These are phyloP conservation scores for Nasonia vitripennis DNA, from an alignment of 1,140 invertebrate genomes.

Conservation along the genomic window DNA sequence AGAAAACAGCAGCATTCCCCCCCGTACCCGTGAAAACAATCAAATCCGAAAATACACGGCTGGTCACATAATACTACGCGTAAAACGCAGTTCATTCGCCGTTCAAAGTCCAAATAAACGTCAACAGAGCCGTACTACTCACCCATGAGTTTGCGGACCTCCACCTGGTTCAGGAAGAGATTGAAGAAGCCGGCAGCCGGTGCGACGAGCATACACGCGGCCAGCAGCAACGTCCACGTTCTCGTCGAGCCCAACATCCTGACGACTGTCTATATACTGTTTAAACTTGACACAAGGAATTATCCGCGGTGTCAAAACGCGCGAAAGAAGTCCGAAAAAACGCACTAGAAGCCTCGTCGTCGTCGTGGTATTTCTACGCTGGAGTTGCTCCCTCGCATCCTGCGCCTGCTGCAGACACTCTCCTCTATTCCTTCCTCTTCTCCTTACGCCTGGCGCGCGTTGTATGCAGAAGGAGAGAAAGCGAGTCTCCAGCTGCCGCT, in stretches of 20 bases:
- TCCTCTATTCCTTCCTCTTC: conserved; percentile 14
- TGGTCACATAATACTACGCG: too few species aligned
- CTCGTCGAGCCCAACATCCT: conserved; percentile 40
- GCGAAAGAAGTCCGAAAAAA: background rate
- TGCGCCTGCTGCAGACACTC: background rate
- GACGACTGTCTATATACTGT: background rate
- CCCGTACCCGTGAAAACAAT: background rate
- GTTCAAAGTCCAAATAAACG: background rate
- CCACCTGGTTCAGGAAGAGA: conserved; percentile 71
- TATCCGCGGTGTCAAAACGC: background rate
- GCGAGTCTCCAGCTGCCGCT: background rate
- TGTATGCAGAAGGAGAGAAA: background rate
- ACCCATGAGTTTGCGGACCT: conserved; percentile 73
- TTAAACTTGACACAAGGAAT: background rate
- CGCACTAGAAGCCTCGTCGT: background rate
- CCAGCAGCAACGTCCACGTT: conserved; percentile 60
- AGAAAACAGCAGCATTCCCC: background rate
- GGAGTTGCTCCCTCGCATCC: conserved; percentile 30
- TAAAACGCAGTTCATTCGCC: background rate
- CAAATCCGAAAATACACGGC: background rate
- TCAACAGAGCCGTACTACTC: conserved; percentile 52
- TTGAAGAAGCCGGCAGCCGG: conserved; percentile 70
- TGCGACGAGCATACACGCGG: conserved; percentile 60
- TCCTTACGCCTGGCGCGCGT: background rate
- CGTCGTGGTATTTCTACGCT: background rate